A percentile compares a stretch with the other conserved stretches of the same genome.
These are phyloP conservation scores for Trichopria drosophilae DNA, from an alignment of 2,888 invertebrate genomes.

Conservation along the genomic window DNA sequence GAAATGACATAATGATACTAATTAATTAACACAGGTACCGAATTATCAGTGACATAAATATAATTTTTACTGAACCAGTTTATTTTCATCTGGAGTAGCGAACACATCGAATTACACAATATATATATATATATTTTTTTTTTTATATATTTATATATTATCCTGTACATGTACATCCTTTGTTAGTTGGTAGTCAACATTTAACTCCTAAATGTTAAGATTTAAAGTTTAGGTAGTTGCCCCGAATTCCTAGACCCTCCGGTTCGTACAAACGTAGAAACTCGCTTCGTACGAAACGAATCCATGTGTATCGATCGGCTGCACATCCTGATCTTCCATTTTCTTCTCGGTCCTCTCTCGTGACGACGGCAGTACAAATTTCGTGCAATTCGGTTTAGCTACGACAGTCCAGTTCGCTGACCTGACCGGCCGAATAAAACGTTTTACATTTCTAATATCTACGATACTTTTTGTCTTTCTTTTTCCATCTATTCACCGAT, in stretches of 20 bases:
- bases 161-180: conserved; percentile 37
- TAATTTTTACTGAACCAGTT: conserved; percentile 36
- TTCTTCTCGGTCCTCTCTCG: no score
- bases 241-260: no score
- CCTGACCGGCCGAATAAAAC: conserved; percentile 23
- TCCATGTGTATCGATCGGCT: no score
- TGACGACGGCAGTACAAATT: conserved; percentile 21
- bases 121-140: conserved; percentile 32
- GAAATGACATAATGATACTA: no score
- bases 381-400: conserved; percentile 28
- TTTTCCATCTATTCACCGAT: no score
- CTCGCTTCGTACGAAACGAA: no score
- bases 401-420: conserved; percentile 21
- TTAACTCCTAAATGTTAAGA: conserved; percentile 32
- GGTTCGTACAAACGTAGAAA: no score
- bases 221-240: conserved; percentile 7
- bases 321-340: no score
- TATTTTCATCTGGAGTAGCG: conserved; percentile 36
- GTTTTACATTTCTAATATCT: conserved; percentile 15
- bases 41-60: no score
- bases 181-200: conserved; percentile 32
- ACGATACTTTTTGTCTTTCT: conserved; percentile 12
- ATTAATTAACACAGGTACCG: no score
- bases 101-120: conserved; percentile 42
- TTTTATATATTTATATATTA: conserved; percentile 37